Evolutionary conservation across 2,888 invertebrate genomes (phyloP).

Genomic region (Trachelus iudaicus): DNA sequence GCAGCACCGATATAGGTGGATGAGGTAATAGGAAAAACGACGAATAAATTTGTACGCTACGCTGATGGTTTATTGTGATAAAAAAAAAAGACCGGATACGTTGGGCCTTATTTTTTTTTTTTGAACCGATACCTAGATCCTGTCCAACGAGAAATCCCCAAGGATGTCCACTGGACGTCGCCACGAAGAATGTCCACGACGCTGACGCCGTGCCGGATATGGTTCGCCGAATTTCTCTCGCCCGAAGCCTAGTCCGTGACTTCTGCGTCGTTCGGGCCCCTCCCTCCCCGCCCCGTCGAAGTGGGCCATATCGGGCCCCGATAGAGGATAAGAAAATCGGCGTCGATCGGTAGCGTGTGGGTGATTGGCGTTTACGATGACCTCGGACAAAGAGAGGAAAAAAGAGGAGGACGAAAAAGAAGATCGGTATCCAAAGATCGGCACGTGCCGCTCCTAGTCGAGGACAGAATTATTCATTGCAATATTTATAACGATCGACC

Average conservation of each 20-base stretch:
- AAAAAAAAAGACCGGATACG: background rate
- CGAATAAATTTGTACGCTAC: background rate
- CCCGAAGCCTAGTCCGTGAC: background rate
- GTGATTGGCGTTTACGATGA: background rate
- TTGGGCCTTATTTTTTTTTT: background rate
- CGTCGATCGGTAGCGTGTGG: background rate
- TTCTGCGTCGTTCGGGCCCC: background rate
- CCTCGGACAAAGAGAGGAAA: background rate
- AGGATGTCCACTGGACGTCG: conserved; percentile 11
- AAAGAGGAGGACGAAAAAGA: background rate
- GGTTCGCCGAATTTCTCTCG: conserved; percentile 44
- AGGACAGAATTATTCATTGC: background rate
- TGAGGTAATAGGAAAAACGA: background rate
- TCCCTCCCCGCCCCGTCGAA: background rate
- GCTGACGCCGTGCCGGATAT: conserved; percentile 38
- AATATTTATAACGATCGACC: background rate
- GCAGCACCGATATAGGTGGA: background rate
- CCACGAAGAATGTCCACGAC: conserved; percentile 8
- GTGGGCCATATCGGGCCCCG: background rate
- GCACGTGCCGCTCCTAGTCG: background rate
- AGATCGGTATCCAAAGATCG: background rate
- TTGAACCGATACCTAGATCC: background rate
- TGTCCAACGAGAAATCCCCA: background rate
- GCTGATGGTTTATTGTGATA: background rate
- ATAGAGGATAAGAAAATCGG: background rate